These are phyloP conservation scores for Dendronephthya gigantea DNA, from an alignment of 64 coral and sea anemone genomes.

Conservation along the genomic window DNA sequence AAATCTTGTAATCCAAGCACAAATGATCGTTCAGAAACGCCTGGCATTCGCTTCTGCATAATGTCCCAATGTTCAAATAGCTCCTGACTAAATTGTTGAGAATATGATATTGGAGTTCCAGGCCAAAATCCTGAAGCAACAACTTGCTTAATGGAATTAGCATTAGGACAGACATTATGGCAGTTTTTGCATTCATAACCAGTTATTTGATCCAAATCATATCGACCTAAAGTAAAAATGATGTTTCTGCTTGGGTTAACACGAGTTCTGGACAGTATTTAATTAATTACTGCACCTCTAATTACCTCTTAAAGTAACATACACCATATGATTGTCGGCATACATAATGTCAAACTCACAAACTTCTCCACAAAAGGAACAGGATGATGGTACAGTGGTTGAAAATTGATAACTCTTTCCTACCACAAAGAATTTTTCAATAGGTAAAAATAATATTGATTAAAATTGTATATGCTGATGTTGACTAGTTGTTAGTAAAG, in stretches of 20 bases:
- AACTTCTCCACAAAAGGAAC: neutral
- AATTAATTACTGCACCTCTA: neutral
- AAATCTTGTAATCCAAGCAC: conserved; percentile 38
- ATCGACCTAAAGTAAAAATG: conserved; percentile 1
- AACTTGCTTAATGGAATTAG: neutral
- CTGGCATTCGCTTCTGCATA: conserved; percentile 52
- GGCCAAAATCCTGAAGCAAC: conserved; percentile 20
- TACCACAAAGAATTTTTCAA: neutral
- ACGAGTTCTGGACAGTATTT: neutral
- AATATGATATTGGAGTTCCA: neutral
- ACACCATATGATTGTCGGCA: neutral
- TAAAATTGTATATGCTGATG: too few species aligned
- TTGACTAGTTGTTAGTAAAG: too few species aligned
- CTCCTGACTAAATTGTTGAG: conserved; percentile 21
- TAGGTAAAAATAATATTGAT: neutral
- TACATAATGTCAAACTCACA: neutral
- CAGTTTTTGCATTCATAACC: neutral
- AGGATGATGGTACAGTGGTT: neutral
- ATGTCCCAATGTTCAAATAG: conserved; percentile 49
- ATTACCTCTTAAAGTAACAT: neutral
- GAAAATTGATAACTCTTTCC: neutral
- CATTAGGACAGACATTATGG: too few species aligned
- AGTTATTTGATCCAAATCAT: conserved; percentile 26
- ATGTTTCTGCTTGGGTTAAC: neutral
- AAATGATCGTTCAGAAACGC: conserved; percentile 52